These are phyloP conservation scores for Drosophila incognita DNA, from an alignment of 2,888 invertebrate species.

Conservation along the genomic window DNA sequence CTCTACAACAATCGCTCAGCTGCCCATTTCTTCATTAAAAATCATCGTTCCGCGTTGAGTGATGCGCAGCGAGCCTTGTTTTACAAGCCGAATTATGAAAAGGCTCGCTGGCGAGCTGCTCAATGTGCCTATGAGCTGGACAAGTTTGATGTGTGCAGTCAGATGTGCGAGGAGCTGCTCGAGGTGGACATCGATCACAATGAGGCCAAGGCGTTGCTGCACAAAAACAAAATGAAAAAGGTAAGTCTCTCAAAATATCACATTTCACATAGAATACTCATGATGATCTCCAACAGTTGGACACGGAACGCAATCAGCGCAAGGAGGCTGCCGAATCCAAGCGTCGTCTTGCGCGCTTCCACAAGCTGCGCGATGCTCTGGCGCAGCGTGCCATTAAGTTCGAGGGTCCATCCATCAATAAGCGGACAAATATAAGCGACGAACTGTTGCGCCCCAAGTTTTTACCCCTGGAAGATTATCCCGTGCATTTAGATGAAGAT, in stretches of 20 bases:
- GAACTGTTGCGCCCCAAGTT: constrained; percentile 88
- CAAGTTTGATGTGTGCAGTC: constrained; percentile 89
- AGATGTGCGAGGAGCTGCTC: constrained; percentile 90
- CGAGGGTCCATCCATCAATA: constrained; percentile 86
- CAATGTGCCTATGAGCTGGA: constrained; percentile 89
- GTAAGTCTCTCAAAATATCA: constrained; percentile 54
- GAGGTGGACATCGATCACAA: constrained; percentile 86
- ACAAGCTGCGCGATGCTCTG: constrained; percentile 85
- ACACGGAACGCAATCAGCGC: constrained; percentile 79
- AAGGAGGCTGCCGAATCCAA: constrained; percentile 85
- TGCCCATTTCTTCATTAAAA: constrained; percentile 93
- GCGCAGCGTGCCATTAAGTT: constrained; percentile 86
- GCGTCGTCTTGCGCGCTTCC: constrained; percentile 84
- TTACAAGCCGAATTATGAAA: constrained; percentile 90
- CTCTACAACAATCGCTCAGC: constrained; percentile 97
- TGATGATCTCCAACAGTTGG: constrained; percentile 52
- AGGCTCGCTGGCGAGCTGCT: constrained; percentile 91
- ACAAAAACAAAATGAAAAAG: constrained; percentile 86
- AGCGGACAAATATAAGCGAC: constrained; percentile 73
- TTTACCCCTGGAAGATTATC: constrained; percentile 88
- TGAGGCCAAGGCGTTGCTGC: constrained; percentile 86
- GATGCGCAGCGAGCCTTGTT: constrained; percentile 93
- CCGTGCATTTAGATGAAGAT: constrained; percentile 87
- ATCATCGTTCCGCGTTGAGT: constrained; percentile 91
- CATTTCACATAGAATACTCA: background rate